Evolutionary conservation across 2,888 invertebrate species (phyloP).

Genomic region (Pristionchus japonicus): DNA sequence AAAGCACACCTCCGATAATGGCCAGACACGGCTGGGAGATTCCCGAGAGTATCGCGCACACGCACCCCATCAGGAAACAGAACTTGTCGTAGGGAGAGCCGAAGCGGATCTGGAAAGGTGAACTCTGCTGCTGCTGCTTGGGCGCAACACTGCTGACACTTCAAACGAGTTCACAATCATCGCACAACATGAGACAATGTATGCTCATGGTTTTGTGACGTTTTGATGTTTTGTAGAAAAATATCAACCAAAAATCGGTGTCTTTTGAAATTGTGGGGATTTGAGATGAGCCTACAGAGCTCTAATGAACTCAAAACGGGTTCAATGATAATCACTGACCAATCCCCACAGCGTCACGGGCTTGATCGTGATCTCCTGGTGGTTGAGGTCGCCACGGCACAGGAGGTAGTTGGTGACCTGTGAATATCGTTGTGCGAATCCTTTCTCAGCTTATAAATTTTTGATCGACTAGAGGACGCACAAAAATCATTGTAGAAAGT

Average conservation of each 20-base stretch:
- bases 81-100: constrained; percentile 58
- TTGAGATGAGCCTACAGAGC: no score
- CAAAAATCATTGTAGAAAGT: background rate
- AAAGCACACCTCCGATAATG: constrained; percentile 53
- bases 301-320: no score
- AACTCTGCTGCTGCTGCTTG: no score
- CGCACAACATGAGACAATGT: no score
- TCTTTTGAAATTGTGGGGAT: no score
- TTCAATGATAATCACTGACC: constrained; percentile 48
- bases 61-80: constrained; percentile 58
- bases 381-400: constrained; percentile 59
- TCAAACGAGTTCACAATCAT: no score
- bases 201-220: no score
- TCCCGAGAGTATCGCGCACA: constrained; percentile 61
- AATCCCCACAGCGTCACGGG: constrained; percentile 61
- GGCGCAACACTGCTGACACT: no score
- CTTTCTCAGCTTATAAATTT: no score
- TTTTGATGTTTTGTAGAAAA: no score
- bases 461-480: no score
- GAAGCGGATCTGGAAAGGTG: constrained; percentile 60
- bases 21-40: constrained; percentile 64
- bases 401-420: constrained; percentile 14
- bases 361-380: constrained; percentile 54
- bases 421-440: background rate
- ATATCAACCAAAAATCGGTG: no score